phyloP scores from a whole-genome alignment of 2,888 invertebrate species.

The Leuctra nigra region DNA sequence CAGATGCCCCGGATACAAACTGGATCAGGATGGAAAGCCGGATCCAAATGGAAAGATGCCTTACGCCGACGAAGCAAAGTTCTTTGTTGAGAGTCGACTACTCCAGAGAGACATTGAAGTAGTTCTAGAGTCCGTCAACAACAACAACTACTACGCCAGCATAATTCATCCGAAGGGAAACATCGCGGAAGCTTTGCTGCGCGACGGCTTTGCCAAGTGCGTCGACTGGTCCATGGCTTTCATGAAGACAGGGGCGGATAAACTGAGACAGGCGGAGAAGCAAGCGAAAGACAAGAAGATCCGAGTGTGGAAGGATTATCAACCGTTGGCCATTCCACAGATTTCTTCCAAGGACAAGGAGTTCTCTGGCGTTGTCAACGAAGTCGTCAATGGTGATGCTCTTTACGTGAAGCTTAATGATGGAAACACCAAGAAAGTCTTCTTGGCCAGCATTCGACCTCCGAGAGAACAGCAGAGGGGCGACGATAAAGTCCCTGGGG shows the following conservation, averaged over 20 bases:
- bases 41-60: constrained; percentile 59
- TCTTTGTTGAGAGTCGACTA: constrained; percentile 84
- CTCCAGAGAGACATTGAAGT: constrained; percentile 88
- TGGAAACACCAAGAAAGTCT: constrained; percentile 80
- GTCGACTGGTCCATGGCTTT: constrained; percentile 89
- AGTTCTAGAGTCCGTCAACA: constrained; percentile 85
- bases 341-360: constrained; percentile 74
- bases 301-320: constrained; percentile 89
- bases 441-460: constrained; percentile 91
- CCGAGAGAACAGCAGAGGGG: constrained; percentile 62
- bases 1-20: constrained; percentile 74
- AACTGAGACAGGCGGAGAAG: constrained; percentile 76
- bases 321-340: constrained; percentile 51
- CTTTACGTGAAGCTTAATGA: constrained; percentile 75
- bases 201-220: constrained; percentile 89
- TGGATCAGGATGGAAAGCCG: constrained; percentile 62
- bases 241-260: constrained; percentile 69
- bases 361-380: constrained; percentile 74
- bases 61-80: constrained; percentile 87
- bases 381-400: constrained; percentile 92
- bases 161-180: constrained; percentile 82
- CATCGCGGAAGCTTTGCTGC: constrained; percentile 86
- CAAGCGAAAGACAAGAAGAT: constrained; percentile 79
- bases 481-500: constrained; percentile 37
- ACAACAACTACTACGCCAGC: constrained; percentile 89